A percentile compares a stretch with the other conserved stretches of the same genome.
Conservation (phyloP, 2,113 vertebrate genomes). For the Pan troglodytes region NHGRI_mPanTro3-v2.1_pri NC_072401.2:24647001-24647500, state of each 20-base stretch:
- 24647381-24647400: conserved; percentile 82
- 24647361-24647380: conserved; percentile 75
- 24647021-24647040: background rate
- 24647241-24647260: conserved; percentile 61
- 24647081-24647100: background rate
- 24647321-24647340: conserved; percentile 41
- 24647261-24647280: conserved; percentile 51
- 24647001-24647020: background rate
- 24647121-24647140: background rate
- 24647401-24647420: conserved; percentile 82
- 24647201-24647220: background rate
- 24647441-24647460: conserved; percentile 73
- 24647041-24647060: background rate
- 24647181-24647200: background rate
- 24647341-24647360: conserved; percentile 74
- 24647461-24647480: conserved; percentile 77
- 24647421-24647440: conserved; percentile 79
- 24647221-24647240: conserved; percentile 42
- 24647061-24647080: background rate
- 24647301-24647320: conserved; percentile 36
- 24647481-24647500: conserved; percentile 79
- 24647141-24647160: conserved; percentile 38
- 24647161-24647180: background rate
- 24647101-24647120: background rate
- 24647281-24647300: conserved; percentile 40